Conservation (phyloP, 2,888 invertebrate genomes). For the Ommatoiulus sabulosus region DNA sequence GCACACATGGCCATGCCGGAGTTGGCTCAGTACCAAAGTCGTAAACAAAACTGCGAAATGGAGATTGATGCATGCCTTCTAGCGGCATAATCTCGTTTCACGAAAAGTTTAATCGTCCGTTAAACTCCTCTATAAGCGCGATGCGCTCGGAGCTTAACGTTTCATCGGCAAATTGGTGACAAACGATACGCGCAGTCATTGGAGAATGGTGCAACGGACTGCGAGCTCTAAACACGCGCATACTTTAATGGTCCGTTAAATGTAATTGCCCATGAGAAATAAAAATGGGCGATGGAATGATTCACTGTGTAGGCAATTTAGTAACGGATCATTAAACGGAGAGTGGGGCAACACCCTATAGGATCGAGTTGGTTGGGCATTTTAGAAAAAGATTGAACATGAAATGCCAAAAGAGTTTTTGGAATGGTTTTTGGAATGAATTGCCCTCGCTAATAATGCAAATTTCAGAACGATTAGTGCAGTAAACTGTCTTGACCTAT, state of each 20-base stretch:
- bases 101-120: not conserved
- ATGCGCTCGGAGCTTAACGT: not conserved
- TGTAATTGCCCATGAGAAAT: not conserved
- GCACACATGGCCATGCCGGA: not conserved
- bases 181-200: not conserved
- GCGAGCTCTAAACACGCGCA: not conserved
- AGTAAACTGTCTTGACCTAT: too few species aligned
- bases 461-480: too few species aligned
- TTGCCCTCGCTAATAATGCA: too few species aligned
- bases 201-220: not conserved
- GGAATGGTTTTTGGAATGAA: too few species aligned
- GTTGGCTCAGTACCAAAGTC: not conserved
- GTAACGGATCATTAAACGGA: not conserved
- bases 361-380: not conserved
- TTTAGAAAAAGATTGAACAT: not conserved
- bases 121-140: not conserved
- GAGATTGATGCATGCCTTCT: not conserved
- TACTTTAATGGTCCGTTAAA: conserved; percentile 27
- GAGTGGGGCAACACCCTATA: not conserved
- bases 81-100: not conserved
- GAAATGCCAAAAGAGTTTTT: not conserved
- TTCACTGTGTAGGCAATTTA: not conserved
- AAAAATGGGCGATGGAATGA: not conserved
- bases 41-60: not conserved
- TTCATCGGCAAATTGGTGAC: not conserved